These are phyloP conservation scores for Camelus bactrianus DNA, from an alignment of 2,113 vertebrate genomes.

Conservation along the genomic window DNA sequence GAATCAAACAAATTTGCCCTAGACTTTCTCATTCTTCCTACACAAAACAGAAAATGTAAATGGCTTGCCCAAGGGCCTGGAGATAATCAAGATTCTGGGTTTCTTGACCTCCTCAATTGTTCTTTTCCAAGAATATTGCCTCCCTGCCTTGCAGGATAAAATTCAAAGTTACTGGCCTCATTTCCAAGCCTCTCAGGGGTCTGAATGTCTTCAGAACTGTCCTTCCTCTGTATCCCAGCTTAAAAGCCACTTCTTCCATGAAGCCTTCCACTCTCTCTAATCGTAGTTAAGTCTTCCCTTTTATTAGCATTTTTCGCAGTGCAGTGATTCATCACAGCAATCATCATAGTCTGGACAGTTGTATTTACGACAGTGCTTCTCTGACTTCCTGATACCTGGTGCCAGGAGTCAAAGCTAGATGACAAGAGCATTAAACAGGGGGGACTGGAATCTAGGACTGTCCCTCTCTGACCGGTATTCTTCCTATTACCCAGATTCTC, in stretches of 20 bases:
- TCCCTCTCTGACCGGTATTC: not conserved
- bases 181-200: not conserved
- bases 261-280: not conserved
- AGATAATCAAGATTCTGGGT: not conserved
- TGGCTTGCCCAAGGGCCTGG: not conserved
- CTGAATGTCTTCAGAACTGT: not conserved
- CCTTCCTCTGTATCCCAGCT: not conserved
- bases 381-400: not conserved
- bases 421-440: not conserved
- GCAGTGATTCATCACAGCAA: not conserved
- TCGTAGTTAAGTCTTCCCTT: not conserved
- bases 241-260: not conserved
- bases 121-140: not conserved
- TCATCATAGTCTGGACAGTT: not conserved
- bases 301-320: not conserved
- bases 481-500: not conserved
- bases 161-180: not conserved
- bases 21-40: not conserved
- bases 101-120: not conserved
- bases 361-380: not conserved
- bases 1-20: not conserved
- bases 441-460: not conserved
- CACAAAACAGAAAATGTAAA: not conserved
- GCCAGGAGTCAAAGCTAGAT: not conserved
- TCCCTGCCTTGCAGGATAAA: constrained; percentile 25